Percentiles rank a stretch among this genome's conserved stretches.
Conservation (phyloP, 2,888 invertebrate genomes). For the Dysmachus trigonus region DNA sequence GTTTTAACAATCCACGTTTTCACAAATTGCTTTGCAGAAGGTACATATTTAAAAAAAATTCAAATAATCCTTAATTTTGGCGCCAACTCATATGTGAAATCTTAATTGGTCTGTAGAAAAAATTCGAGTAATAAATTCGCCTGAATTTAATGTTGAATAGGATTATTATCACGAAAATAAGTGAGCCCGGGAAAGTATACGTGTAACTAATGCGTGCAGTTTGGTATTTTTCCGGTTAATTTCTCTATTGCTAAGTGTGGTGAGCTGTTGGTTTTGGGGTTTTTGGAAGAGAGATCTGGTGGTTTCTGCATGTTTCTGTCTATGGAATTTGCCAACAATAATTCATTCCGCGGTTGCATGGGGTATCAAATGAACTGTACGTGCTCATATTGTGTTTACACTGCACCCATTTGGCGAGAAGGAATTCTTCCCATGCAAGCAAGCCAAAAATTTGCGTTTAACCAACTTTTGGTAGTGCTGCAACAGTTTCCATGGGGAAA, state of each 20-base stretch:
- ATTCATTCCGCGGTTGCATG: constrained; percentile 3
- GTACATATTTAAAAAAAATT: not conserved
- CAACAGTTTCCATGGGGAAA: not conserved
- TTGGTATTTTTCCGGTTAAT: not conserved
- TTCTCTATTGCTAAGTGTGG: not conserved
- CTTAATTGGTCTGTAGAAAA: not conserved
- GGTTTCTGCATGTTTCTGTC: not conserved
- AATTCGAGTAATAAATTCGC: not conserved
- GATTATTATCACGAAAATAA: not conserved
- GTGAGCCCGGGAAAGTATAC: not conserved
- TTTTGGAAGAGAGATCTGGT: not conserved
- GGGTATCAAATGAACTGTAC: constrained; percentile 18
- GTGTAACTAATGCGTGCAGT: not conserved
- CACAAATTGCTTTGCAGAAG: not conserved
- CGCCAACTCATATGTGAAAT: not conserved
- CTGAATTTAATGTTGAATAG: not conserved
- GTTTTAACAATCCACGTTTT: not conserved
- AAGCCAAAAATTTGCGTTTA: not conserved
- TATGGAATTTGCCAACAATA: not conserved
- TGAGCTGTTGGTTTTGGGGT: not conserved
- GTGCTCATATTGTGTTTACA: constrained; percentile 6
- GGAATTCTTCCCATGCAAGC: constrained; percentile 11
- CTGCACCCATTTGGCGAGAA: not conserved
- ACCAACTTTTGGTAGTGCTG: not conserved
- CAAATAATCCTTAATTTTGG: not conserved